Conservation (phyloP, 2,113 vertebrate species). For the Pelusios castaneus region DNA sequence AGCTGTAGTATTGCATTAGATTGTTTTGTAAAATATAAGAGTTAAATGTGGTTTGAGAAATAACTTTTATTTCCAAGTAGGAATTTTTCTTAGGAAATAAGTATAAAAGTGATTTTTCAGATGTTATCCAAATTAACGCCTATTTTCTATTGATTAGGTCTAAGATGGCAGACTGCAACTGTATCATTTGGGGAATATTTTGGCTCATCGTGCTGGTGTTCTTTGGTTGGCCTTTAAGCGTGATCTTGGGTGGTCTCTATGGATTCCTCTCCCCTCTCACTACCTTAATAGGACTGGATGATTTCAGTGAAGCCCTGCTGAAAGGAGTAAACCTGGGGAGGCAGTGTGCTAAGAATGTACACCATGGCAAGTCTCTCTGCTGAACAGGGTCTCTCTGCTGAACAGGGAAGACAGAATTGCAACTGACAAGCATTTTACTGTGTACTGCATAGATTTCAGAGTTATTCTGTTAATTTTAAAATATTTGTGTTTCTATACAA, state of each 20-base stretch:
- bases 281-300: slow-evolving; percentile 76
- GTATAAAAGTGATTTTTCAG: neutral
- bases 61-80: accelerated
- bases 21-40: neutral
- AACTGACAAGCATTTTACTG: neutral
- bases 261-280: slow-evolving; percentile 77
- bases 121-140: neutral
- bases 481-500: neutral
- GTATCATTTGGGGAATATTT: neutral
- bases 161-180: neutral
- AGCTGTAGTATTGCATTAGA: neutral
- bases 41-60: neutral
- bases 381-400: slow-evolving; percentile 61
- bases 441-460: neutral
- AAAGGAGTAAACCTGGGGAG: slow-evolving; percentile 74
- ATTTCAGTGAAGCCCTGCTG: slow-evolving; percentile 70
- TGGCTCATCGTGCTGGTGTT: slow-evolving; percentile 13
- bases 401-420: neutral
- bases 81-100: neutral
- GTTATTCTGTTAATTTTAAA: neutral
- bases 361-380: slow-evolving; percentile 65
- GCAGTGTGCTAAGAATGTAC: slow-evolving; percentile 74
- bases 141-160: neutral
- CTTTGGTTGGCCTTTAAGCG: slow-evolving; percentile 79
- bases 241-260: slow-evolving; percentile 74